These are phyloP conservation scores for Hexactinellida sp. DNA, from an alignment of 37 sponge, comb jelly and placozoan species.

Conservation along the genomic window DNA sequence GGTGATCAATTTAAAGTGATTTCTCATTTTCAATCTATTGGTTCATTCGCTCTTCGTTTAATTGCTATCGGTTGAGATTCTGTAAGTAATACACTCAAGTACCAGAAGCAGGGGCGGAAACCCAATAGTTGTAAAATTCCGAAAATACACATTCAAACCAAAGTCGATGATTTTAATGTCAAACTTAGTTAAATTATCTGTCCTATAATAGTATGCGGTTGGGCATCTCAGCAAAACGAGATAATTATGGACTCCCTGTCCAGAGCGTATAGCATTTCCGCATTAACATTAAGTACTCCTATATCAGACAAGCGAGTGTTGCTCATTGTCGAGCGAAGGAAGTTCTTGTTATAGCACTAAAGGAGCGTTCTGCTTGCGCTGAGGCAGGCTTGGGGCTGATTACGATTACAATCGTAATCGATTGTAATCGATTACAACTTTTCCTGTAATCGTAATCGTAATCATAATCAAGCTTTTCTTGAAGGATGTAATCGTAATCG, in stretches of 20 bases:
- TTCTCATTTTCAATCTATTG: no score
- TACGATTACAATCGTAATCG: no score
- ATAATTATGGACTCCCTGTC: not conserved
- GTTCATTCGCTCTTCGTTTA: no score
- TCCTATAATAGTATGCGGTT: not conserved
- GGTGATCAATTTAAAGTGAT: no score
- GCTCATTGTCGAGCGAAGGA: not conserved
- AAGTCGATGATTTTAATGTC: not conserved
- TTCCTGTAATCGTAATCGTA: no score
- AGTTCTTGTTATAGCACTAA: not conserved
- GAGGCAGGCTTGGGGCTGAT: no score
- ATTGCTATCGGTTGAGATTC: no score
- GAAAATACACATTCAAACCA: not conserved
- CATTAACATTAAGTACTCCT: not conserved
- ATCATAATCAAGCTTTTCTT: no score
- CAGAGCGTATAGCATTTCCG: not conserved
- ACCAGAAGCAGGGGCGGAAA: no score
- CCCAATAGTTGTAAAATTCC: not conserved
- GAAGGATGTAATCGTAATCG: no score
- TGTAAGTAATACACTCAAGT: no score
- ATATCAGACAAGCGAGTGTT: not conserved
- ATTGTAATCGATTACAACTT: no score
- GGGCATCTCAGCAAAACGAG: not conserved
- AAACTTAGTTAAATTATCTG: not conserved
- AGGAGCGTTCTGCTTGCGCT: not conserved